These are phyloP conservation scores for Stichopus horrens DNA, from an alignment of 53 echinoderm and acorn worm species.

Conservation along the genomic window DNA sequence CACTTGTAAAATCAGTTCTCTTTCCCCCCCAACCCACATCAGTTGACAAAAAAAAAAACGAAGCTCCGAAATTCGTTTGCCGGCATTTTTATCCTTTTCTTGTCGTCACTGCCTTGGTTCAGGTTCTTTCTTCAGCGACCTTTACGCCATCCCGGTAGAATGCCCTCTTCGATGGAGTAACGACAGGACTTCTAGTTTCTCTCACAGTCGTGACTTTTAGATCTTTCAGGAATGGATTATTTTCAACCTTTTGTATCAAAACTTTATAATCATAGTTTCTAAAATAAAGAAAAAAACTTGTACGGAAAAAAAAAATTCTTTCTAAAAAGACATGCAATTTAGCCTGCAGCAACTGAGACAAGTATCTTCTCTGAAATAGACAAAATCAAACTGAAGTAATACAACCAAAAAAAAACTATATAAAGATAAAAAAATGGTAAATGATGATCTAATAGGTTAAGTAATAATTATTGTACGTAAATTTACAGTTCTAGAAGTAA, in stretches of 20 bases:
- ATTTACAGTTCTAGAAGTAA: too few species aligned
- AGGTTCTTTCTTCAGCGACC: too few species aligned
- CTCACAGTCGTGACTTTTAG: conserved; percentile 37
- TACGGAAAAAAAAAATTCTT: conserved; percentile 33
- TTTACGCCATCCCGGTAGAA: too few species aligned
- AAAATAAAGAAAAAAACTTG: neutral
- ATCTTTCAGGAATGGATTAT: conserved; percentile 41
- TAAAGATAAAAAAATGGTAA: neutral
- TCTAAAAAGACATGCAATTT: conserved; percentile 17
- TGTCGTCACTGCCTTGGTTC: too few species aligned
- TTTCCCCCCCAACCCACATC: too few species aligned
- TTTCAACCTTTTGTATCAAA: conserved; percentile 37
- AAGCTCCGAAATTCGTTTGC: too few species aligned
- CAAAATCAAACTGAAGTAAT: neutral
- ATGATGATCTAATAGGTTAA: neutral
- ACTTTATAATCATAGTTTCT: conserved; percentile 28
- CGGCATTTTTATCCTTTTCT: too few species aligned
- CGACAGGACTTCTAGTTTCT: neutral
- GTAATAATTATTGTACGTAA: too few species aligned
- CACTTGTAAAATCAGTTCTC: too few species aligned
- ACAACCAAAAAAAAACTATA: conserved; percentile 17
- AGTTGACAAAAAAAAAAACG: too few species aligned
- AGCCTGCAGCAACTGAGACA: conserved; percentile 2
- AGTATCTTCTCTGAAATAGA: conserved; percentile 43
- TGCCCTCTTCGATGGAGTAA: too few species aligned